Evolutionary conservation across 2,888 invertebrate species (phyloP).

Genomic region (Chouioia cunea): DNA sequence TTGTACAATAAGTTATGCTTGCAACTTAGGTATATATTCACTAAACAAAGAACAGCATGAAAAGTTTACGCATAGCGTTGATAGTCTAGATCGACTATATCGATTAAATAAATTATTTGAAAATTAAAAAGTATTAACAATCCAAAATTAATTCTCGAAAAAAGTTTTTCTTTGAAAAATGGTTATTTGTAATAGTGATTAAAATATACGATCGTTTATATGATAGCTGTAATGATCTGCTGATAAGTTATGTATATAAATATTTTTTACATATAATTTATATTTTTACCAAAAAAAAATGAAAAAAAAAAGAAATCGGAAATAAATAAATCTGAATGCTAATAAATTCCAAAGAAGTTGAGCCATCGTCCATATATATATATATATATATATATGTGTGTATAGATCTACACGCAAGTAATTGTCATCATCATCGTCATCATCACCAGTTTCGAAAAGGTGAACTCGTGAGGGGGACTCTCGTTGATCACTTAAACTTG

Average conservation of each 20-base stretch:
- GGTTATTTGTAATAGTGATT: slow-evolving; percentile 18
- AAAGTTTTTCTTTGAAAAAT: slow-evolving; percentile 15
- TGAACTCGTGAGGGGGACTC: slow-evolving; percentile 31
- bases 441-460: no score
- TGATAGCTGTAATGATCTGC: slow-evolving; percentile 11
- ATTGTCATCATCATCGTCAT: background rate
- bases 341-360: slow-evolving; percentile 14
- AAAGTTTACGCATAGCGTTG: no score
- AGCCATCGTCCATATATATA: background rate
- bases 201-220: background rate
- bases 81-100: no score
- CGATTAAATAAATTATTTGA: slow-evolving; percentile 34
- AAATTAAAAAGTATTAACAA: no score
- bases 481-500: slow-evolving; percentile 62
- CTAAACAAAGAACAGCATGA: no score
- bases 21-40: no score
- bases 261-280: slow-evolving; percentile 33
- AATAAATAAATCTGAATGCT: slow-evolving; percentile 26
- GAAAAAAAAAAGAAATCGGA: slow-evolving; percentile 6
- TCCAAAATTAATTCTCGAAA: no score
- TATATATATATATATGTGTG: background rate
- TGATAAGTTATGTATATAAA: slow-evolving; percentile 26
- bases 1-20: no score
- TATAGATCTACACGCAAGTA: background rate
- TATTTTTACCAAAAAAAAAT: slow-evolving; percentile 35